phyloP scores from a whole-genome alignment of 2,797 vertebrate genomes.

The Poecilia velifera region DNA sequence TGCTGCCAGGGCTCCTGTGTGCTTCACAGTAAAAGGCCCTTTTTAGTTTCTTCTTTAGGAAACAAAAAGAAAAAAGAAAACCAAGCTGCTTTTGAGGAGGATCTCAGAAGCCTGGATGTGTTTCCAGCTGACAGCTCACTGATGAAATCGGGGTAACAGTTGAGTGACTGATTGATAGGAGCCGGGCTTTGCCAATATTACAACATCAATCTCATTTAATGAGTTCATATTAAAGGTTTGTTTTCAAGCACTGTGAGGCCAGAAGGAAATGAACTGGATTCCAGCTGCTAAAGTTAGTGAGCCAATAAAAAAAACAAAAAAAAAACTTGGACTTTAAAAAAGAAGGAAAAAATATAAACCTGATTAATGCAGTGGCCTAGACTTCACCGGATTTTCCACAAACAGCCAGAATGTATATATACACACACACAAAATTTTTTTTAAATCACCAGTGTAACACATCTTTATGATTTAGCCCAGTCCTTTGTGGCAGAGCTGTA shows the following conservation, averaged over 20 bases:
- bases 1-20: slow-evolving; percentile 14
- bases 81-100: slow-evolving; percentile 5
- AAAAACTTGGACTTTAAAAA: background rate
- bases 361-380: background rate
- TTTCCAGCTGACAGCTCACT: slow-evolving; percentile 25
- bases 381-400: background rate
- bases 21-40: slow-evolving; percentile 12
- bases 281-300: background rate
- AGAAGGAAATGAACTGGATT: background rate
- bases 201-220: slow-evolving; percentile 16
- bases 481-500: background rate
- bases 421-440: too few species aligned
- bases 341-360: background rate
- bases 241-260: background rate
- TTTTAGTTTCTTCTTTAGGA: slow-evolving; percentile 14
- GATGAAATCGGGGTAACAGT: slow-evolving; percentile 24
- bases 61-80: background rate
- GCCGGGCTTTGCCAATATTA: slow-evolving; percentile 9
- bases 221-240: slow-evolving; percentile 4
- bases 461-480: background rate
- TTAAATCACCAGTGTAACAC: background rate
- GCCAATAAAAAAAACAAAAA: background rate
- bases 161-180: slow-evolving; percentile 25
- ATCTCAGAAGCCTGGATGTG: slow-evolving; percentile 5
- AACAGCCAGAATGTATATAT: too few species aligned